Conservation (phyloP, 2,888 invertebrate genomes). For the Volucella zonaria region DNA sequence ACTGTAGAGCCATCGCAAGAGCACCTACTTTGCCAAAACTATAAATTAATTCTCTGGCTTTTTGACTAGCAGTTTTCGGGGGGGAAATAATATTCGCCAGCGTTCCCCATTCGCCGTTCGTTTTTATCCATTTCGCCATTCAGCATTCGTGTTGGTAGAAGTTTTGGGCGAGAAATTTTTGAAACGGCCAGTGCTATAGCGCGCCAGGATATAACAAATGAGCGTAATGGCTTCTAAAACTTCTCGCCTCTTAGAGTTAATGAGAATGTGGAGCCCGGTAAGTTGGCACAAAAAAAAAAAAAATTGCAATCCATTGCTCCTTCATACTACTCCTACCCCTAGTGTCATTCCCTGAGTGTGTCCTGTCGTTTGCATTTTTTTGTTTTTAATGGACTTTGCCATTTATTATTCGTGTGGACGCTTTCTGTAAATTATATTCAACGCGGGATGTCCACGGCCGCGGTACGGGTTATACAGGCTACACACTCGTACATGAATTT, state of each 20-base stretch:
- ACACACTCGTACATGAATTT: slow-evolving; percentile 40
- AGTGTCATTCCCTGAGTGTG: slow-evolving; percentile 21
- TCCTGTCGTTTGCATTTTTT: slow-evolving; percentile 59
- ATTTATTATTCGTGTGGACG: slow-evolving; percentile 62
- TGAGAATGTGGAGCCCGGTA: slow-evolving; percentile 8
- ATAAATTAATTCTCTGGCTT: slow-evolving; percentile 66
- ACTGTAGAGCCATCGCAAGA: neutral
- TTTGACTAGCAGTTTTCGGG: slow-evolving; percentile 37
- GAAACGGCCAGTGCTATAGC: slow-evolving; percentile 11
- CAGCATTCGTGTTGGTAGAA: no score
- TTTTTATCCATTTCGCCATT: neutral
- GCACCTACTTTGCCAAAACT: slow-evolving; percentile 51
- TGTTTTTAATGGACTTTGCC: slow-evolving; percentile 47
- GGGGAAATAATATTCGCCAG: slow-evolving; percentile 47
- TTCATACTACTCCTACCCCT: neutral
- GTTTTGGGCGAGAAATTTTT: neutral
- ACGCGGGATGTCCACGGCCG: no score
- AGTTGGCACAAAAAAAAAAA: neutral
- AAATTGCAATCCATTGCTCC: slow-evolving; percentile 20
- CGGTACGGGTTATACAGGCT: neutral
- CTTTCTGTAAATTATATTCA: slow-evolving; percentile 51
- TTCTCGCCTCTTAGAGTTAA: slow-evolving; percentile 46
- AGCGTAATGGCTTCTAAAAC: slow-evolving; percentile 64
- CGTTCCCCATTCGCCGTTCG: slow-evolving; percentile 2
- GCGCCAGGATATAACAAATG: slow-evolving; percentile 64